Base-by-base conservation (phyloP, 2,797 vertebrate genomes). In the Hypotaenidia philippensis region DNA sequence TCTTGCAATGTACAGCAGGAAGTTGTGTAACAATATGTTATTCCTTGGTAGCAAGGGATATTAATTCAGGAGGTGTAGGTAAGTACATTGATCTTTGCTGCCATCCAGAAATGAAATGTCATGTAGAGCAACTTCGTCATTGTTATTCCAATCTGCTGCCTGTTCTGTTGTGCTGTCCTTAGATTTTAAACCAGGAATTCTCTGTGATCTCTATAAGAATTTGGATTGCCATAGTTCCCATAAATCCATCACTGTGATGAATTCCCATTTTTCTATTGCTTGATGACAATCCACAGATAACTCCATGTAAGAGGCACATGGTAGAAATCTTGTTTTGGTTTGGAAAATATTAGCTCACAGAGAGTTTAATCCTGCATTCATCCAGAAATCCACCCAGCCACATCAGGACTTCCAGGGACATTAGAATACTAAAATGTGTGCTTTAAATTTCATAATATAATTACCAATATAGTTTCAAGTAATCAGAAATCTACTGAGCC, bases 1-100 rank as follows among this genome's bases (percentile, higher is more conserved):
- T 57, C 65, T 92, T 88, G 70, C 69, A 93, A 53, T 36, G 64
- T 60, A 90, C 84, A 93, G 69, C 76, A 89, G 81, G 53, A 83
- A 84, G n/a, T 74, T 90, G 31, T 76, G 55, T 36, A 77, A 77
- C n/a, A 50, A 29, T 80, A 74, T 91, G 96, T 89, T 82, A 55
- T 88, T 97, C 41, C 74, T 87, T 61, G 79, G 69, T 75, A 89
- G 80, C 74, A 83, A 66, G 64, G 31, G 59, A 93, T 93, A 96
- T 96, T 97, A 94, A 97, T 97, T 96, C 96, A 91, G 65, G 18
- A 91, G 76, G 17, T 93, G 31, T 61, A 95, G 86, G 80, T 82
- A 96, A 97, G 65, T 76, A 78, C 89, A 97, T 93, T 97, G 97
- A 97, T 97, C 92, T 98, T 97, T 90, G 56, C 81, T 96, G 87